Percentiles rank a stretch among this genome's conserved stretches.
phyloP scores from a whole-genome alignment of 1,140 invertebrate genomes.

The Panonychus citri region DNA sequence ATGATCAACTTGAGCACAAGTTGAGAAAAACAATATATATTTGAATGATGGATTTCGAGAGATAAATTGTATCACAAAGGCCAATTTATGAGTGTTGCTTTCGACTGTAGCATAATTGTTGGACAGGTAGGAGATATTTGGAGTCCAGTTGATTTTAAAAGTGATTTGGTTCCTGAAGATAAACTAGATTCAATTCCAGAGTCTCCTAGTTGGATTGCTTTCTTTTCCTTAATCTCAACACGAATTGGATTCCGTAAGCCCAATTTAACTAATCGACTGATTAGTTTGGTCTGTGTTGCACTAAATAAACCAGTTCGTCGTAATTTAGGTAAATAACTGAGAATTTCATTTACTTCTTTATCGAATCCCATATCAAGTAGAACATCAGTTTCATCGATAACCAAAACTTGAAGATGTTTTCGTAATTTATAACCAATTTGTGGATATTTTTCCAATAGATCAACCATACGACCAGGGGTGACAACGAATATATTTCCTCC shows the following conservation, averaged over 20 bases:
- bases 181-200: neutral
- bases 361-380: slow-evolving; percentile 80
- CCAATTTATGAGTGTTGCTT: slow-evolving; percentile 49
- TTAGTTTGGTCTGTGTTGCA: slow-evolving; percentile 88
- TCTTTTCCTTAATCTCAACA: slow-evolving; percentile 68
- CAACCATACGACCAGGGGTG: slow-evolving; percentile 75
- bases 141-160: neutral
- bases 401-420: slow-evolving; percentile 48
- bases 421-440: slow-evolving; percentile 1
- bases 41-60: slow-evolving; percentile 39
- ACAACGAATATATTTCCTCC: slow-evolving; percentile 68
- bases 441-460: slow-evolving; percentile 34
- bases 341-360: slow-evolving; percentile 54
- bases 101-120: slow-evolving; percentile 15
- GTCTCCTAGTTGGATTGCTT: slow-evolving; percentile 5
- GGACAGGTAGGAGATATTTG: slow-evolving; percentile 9
- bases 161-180: neutral
- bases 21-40: slow-evolving; percentile 79
- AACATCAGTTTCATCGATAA: slow-evolving; percentile 91
- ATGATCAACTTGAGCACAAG: slow-evolving; percentile 88
- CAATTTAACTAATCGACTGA: slow-evolving; percentile 69
- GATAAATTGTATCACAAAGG: slow-evolving; percentile 46
- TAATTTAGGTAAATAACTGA: slow-evolving; percentile 72
- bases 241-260: slow-evolving; percentile 82
- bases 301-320: slow-evolving; percentile 89